These are phyloP conservation scores for Anabas testudineus DNA, from an alignment of 2,797 vertebrate species.

Conservation along the genomic window DNA sequence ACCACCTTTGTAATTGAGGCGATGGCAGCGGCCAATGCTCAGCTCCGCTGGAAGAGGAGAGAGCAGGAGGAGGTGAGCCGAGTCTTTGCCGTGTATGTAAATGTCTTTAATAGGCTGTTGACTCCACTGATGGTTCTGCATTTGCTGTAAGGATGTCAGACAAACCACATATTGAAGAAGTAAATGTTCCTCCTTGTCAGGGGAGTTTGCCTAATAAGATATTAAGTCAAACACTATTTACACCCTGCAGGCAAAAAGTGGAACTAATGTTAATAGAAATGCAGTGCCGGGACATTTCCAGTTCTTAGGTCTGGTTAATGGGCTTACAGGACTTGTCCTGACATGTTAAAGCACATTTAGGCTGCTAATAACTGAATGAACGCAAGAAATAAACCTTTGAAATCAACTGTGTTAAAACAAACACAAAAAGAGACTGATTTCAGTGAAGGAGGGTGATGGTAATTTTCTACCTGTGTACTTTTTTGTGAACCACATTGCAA, in stretches of 20 bases:
- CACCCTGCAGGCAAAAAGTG: neutral
- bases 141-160: constrained; percentile 14
- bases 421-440: constrained; percentile 7
- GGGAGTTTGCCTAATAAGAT: constrained; percentile 18
- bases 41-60: constrained; percentile 94
- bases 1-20: constrained; percentile 98
- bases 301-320: neutral
- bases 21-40: constrained; percentile 97
- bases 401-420: constrained; percentile 5
- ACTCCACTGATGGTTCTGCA: neutral
- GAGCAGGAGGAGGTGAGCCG: constrained; percentile 90
- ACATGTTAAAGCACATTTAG: neutral
- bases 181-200: constrained; percentile 18
- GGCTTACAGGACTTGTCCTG: constrained; percentile 8
- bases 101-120: constrained; percentile 8
- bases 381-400: neutral
- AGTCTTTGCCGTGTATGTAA: neutral
- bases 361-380: constrained; percentile 1
- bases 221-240: constrained; percentile 8
- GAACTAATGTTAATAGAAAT: constrained; percentile 22
- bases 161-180: constrained; percentile 29
- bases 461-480: neutral
- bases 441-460: neutral
- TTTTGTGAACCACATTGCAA: neutral
- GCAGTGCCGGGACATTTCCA: constrained; percentile 3